Evolutionary conservation across 2,113 vertebrate species (phyloP).

Genomic region (Esox niger): DNA sequence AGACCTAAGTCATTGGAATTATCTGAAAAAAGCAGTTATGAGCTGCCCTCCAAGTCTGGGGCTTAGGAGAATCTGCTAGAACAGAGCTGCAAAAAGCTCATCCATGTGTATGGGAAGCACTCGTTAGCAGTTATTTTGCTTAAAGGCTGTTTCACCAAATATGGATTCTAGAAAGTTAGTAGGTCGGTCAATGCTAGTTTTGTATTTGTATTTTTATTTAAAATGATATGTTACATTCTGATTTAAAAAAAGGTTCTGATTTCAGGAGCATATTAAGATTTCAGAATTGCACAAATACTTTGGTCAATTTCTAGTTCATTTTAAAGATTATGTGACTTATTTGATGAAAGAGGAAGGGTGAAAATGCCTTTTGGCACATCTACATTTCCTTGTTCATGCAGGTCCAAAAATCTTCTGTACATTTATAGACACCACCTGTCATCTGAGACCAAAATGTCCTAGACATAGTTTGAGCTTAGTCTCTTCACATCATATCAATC

Average conservation of each 20-base stretch:
- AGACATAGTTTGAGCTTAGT: constrained; percentile 10
- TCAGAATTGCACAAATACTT: neutral
- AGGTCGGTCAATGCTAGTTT: neutral
- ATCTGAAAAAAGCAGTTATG: constrained; percentile 11
- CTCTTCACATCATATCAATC: constrained; percentile 31
- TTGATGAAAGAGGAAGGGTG: neutral
- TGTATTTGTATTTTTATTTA: constrained; percentile 6
- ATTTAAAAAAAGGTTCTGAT: constrained; percentile 14
- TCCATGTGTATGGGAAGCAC: too few relatives aligned
- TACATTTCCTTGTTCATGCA: constrained; percentile 67
- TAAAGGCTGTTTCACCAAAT: constrained; percentile 3
- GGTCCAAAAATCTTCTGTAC: constrained; percentile 51
- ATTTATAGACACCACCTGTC: constrained; percentile 41
- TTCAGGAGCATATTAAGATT: neutral
- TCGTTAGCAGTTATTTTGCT: neutral
- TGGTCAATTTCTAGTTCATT: constrained; percentile 3
- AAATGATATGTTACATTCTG: neutral
- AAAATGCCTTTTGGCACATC: constrained; percentile 32
- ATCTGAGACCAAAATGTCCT: constrained; percentile 44
- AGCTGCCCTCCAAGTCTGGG: neutral
- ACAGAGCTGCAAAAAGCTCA: neutral
- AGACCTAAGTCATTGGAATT: constrained; percentile 8
- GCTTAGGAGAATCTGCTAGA: neutral
- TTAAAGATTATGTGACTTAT: neutral
- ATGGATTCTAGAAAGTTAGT: neutral